phyloP scores from a whole-genome alignment of 2,797 vertebrate genomes.

The Eurystomus glaucurus region DNA sequence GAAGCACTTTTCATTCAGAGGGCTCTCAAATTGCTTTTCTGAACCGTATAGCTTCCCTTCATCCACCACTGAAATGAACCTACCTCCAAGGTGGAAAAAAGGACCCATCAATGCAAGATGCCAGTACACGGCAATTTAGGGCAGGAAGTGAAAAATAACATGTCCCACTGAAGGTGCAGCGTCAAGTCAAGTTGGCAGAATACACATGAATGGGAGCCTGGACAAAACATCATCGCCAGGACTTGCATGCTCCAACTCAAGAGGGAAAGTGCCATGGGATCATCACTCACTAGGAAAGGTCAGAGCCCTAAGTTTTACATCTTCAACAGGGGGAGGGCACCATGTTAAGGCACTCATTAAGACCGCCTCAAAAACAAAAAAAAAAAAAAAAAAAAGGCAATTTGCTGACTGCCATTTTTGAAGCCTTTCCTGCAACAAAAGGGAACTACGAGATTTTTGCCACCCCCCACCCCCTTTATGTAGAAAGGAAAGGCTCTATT shows the following conservation, averaged over 20 bases:
- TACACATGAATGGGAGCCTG: neutral
- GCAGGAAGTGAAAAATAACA: neutral
- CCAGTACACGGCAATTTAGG: neutral
- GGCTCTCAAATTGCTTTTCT: neutral
- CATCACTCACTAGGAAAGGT: neutral
- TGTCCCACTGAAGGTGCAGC: neutral
- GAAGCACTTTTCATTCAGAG: slow-evolving; percentile 21
- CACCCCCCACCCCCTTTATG: neutral
- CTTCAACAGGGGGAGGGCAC: neutral
- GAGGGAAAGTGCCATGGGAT: neutral
- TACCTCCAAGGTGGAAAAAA: slow-evolving; percentile 8
- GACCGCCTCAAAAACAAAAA: neutral
- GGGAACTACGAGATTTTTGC: slow-evolving; percentile 26
- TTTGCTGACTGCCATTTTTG: neutral
- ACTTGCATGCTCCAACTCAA: fast-evolving
- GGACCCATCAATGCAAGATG: neutral
- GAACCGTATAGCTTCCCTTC: neutral
- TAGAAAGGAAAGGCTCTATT: slow-evolving; percentile 76
- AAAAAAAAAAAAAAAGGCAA: neutral
- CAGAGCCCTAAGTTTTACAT: neutral
- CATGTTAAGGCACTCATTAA: neutral
- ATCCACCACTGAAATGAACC: neutral
- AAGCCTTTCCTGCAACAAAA: slow-evolving; percentile 46
- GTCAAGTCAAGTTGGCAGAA: slow-evolving; percentile 13
- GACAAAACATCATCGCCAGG: slow-evolving; percentile 10